phyloP scores from a whole-genome alignment of 2,797 vertebrate genomes.

The Sebastes variabilis region DNA sequence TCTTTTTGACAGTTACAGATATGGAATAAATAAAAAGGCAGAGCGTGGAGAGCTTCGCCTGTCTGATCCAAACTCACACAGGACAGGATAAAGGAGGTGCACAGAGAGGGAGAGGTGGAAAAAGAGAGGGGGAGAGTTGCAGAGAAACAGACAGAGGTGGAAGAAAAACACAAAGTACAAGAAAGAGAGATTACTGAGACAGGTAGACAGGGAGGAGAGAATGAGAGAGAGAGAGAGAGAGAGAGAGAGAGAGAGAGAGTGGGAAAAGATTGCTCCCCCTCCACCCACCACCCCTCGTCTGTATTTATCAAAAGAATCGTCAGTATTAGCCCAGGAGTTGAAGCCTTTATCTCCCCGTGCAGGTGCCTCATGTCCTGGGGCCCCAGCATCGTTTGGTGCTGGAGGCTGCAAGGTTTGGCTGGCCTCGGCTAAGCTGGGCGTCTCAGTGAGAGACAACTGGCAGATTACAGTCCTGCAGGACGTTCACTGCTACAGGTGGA shows the following conservation, averaged over 20 bases:
- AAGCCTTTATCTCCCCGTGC: slow-evolving; percentile 85
- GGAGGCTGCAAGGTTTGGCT: slow-evolving; percentile 66
- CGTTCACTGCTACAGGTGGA: slow-evolving; percentile 72
- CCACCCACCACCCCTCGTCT: slow-evolving; percentile 58
- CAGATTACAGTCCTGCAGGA: slow-evolving; percentile 79
- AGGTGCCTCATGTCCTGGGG: slow-evolving; percentile 80
- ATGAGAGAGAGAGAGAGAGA: slow-evolving; percentile 30
- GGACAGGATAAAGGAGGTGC: slow-evolving; percentile 69
- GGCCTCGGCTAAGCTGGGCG: slow-evolving; percentile 56
- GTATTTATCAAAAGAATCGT: slow-evolving; percentile 83
- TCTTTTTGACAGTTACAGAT: slow-evolving; percentile 83
- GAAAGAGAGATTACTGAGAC: slow-evolving; percentile 76
- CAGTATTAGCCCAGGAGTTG: slow-evolving; percentile 84
- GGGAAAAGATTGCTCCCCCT: slow-evolving; percentile 63
- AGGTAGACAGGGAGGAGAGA: slow-evolving; percentile 65
- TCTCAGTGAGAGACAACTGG: slow-evolving; percentile 78
- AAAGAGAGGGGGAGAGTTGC: slow-evolving; percentile 14
- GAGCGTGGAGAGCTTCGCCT: slow-evolving; percentile 71
- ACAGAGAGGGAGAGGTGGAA: slow-evolving; percentile 36
- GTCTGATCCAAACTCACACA: slow-evolving; percentile 79
- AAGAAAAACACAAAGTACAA: slow-evolving; percentile 65
- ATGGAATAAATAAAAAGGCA: slow-evolving; percentile 82
- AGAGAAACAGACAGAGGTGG: slow-evolving; percentile 43
- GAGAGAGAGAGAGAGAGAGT: slow-evolving; percentile 37
- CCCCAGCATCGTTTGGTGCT: slow-evolving; percentile 59